Percentiles rank a stretch among this genome's conserved stretches.
Evolutionary conservation across 2,113 vertebrate species (phyloP).

Genomic region (Cynopterus brachyotis): DNA sequence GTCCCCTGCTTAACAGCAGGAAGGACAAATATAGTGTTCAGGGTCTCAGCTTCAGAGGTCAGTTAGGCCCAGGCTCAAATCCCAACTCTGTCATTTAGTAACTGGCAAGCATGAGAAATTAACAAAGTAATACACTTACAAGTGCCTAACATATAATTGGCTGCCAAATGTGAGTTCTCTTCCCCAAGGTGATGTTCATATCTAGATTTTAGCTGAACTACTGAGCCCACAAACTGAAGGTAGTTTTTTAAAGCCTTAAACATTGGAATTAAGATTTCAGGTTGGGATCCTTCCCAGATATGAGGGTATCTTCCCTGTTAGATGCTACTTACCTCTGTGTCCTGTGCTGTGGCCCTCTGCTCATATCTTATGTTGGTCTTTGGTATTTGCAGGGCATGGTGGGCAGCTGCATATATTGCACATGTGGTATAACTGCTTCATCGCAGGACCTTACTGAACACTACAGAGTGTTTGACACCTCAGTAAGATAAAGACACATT

Average conservation of each 20-base stretch:
- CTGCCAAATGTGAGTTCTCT: neutral
- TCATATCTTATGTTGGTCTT: rapidly evolving
- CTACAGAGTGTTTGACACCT: neutral
- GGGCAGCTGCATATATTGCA: too few species aligned
- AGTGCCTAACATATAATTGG: neutral
- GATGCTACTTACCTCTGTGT: neutral
- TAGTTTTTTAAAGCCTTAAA: neutral
- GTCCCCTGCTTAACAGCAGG: neutral
- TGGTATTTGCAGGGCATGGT: neutral
- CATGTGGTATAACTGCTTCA: neutral
- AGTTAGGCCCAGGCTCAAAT: neutral
- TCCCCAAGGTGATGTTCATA: neutral
- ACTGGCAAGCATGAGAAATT: neutral
- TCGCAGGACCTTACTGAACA: neutral
- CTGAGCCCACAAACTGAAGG: neutral
- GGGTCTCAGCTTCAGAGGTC: neutral
- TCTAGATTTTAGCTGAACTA: neutral
- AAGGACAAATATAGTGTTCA: neutral
- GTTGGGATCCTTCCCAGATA: neutral
- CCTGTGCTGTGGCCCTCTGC: neutral
- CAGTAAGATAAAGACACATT: neutral
- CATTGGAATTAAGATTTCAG: neutral
- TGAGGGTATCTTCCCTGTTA: neutral
- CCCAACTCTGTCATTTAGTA: neutral
- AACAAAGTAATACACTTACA: neutral